Conservation (phyloP, 2,797 vertebrate species). For the Coracias cyanogaster region DNA sequence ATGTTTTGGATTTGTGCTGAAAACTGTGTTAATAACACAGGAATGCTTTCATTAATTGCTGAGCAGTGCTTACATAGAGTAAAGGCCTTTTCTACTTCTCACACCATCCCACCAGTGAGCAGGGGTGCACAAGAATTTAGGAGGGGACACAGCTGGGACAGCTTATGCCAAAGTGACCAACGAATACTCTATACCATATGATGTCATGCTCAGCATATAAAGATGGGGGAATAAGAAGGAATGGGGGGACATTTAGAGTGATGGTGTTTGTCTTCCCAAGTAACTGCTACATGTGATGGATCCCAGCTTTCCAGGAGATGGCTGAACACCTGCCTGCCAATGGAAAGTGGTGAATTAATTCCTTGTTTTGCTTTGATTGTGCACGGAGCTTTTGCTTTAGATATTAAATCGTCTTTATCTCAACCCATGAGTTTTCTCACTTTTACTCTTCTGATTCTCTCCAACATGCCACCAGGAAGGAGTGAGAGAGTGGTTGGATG, state of each 20-base stretch:
- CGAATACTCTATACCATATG: background rate
- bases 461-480: background rate
- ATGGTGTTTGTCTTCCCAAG: background rate
- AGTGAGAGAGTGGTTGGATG: background rate
- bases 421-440: background rate
- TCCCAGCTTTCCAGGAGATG: background rate
- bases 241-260: background rate
- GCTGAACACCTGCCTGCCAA: background rate
- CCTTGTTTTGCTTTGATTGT: background rate
- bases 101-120: background rate
- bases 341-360: background rate
- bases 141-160: background rate
- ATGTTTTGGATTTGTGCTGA: background rate
- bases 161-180: background rate
- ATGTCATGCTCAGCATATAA: background rate
- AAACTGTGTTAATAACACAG: background rate
- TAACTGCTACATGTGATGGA: background rate
- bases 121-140: background rate
- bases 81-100: background rate
- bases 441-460: background rate
- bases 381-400: background rate
- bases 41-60: background rate
- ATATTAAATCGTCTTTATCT: background rate
- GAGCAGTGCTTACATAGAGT: background rate
- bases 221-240: background rate